Evolutionary conservation across 92 coral and sea anemone genomes (phyloP).

Genomic region (Phenganax stokvisi): DNA sequence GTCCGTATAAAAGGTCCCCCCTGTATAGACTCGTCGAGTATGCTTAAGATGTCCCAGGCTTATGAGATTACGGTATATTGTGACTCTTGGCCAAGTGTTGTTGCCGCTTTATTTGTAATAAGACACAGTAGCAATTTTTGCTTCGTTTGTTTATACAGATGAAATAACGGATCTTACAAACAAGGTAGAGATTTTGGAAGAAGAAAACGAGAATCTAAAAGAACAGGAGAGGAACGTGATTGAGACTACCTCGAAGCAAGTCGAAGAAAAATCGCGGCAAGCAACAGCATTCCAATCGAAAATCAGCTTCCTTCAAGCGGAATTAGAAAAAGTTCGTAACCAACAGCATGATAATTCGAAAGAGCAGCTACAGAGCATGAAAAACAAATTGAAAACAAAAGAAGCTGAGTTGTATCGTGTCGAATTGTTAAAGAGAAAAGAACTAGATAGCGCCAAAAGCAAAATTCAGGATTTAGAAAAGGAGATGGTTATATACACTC

Average conservation of each 20-base stretch:
- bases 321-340: not conserved
- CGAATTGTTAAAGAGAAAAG: conserved; percentile 1
- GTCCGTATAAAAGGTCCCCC: not conserved
- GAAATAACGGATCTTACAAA: conserved; percentile 2
- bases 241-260: not conserved
- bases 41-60: too few relatives aligned
- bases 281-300: not conserved
- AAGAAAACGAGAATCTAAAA: conserved; percentile 6
- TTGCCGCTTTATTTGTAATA: not conserved
- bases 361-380: conserved; percentile 21
- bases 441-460: conserved; percentile 26
- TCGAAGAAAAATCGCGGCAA: not conserved
- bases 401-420: conserved; percentile 12
- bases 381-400: conserved; percentile 10
- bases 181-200: not conserved
- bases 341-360: not conserved
- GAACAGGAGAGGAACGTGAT: not conserved
- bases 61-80: too few relatives aligned
- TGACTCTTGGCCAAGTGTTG: too few relatives aligned
- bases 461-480: conserved; percentile 18
- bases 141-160: conserved; percentile 9
- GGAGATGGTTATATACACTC: not conserved
- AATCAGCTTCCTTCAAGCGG: not conserved
- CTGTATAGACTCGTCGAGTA: not conserved
- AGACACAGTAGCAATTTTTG: not conserved